Conservation (phyloP, 2,113 vertebrate species). For the Hippocampus guttulatus region DNA sequence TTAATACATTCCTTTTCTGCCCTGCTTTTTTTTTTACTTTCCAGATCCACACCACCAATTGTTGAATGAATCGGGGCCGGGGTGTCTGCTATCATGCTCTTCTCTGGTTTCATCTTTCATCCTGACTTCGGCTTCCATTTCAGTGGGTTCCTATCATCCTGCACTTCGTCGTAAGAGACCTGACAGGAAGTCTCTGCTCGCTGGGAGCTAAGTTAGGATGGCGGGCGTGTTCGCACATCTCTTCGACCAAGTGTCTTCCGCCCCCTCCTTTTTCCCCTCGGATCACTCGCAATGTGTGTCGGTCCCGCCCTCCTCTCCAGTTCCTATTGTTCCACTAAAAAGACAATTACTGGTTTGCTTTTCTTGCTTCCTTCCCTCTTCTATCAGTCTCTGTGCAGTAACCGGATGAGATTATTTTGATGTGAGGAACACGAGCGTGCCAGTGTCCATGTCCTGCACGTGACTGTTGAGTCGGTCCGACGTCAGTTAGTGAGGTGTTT, state of each 20-base stretch:
- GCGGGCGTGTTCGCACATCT: conserved; percentile 54
- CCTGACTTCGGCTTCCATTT: conserved; percentile 19
- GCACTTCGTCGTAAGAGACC: conserved; percentile 30
- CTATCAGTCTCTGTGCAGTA: conserved; percentile 59
- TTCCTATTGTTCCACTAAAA: conserved; percentile 60
- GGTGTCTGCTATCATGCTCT: conserved; percentile 44
- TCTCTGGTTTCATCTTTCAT: conserved; percentile 36
- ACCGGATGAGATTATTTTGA: conserved; percentile 63
- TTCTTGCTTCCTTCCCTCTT: conserved; percentile 27
- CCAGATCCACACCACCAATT: conserved; percentile 16
- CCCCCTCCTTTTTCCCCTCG: conserved; percentile 41
- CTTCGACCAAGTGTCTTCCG: conserved; percentile 47
- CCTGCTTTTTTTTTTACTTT: conserved; percentile 28
- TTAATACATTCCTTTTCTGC: conserved; percentile 70
- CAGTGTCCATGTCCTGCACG: conserved; percentile 21
- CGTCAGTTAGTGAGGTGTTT: neutral
- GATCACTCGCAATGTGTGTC: conserved; percentile 47
- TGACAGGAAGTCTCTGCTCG: conserved; percentile 38
- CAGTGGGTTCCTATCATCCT: conserved; percentile 29
- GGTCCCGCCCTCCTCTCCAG: conserved; percentile 43
- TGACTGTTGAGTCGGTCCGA: conserved; percentile 12
- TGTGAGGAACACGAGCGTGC: conserved; percentile 1
- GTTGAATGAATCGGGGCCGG: conserved; percentile 44
- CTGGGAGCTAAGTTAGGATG: conserved; percentile 30
- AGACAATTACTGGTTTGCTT: conserved; percentile 54